Conservation (phyloP, 1,140 invertebrate species). For the Leptoteleia sp. region DNA sequence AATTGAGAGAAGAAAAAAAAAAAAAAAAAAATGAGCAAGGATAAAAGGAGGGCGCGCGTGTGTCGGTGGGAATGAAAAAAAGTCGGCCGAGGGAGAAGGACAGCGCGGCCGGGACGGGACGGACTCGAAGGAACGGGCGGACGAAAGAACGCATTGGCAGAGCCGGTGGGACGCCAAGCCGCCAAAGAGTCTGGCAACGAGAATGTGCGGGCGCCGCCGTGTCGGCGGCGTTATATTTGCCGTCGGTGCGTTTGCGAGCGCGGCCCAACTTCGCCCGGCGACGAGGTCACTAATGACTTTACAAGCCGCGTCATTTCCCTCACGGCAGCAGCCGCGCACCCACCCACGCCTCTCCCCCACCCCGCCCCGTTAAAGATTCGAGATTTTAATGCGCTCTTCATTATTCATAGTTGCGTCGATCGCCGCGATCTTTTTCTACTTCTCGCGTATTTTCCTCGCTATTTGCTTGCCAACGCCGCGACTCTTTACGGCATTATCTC, state of each 20-base stretch:
- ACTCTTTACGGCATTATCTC: too few relatives aligned
- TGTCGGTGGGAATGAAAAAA: too few relatives aligned
- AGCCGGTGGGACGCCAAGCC: constrained; percentile 61
- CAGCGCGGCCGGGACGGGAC: too few relatives aligned
- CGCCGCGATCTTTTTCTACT: constrained; percentile 19
- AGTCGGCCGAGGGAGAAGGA: too few relatives aligned
- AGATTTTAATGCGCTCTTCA: constrained; percentile 42
- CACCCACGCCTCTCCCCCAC: too few relatives aligned
- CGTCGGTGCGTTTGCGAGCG: constrained; percentile 58
- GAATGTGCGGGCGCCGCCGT: constrained; percentile 63
- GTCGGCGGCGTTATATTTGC: constrained; percentile 64
- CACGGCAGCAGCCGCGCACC: constrained; percentile 30
- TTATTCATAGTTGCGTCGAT: constrained; percentile 45
- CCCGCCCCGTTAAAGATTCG: constrained; percentile 11
- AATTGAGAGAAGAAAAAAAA: too few relatives aligned
- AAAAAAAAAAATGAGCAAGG: too few relatives aligned
- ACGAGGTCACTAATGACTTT: constrained; percentile 64
- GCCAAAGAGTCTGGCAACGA: constrained; percentile 67
- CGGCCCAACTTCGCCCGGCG: constrained; percentile 43
- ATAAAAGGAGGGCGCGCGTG: too few relatives aligned
- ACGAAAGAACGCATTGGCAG: constrained; percentile 61
- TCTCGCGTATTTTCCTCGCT: constrained; percentile 4
- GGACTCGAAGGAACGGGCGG: too few relatives aligned
- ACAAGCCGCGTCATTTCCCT: constrained; percentile 57
- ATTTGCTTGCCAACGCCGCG: neutral